These are phyloP conservation scores for Dinomys branickii DNA, from an alignment of 2,113 vertebrate species.

Conservation along the genomic window DNA sequence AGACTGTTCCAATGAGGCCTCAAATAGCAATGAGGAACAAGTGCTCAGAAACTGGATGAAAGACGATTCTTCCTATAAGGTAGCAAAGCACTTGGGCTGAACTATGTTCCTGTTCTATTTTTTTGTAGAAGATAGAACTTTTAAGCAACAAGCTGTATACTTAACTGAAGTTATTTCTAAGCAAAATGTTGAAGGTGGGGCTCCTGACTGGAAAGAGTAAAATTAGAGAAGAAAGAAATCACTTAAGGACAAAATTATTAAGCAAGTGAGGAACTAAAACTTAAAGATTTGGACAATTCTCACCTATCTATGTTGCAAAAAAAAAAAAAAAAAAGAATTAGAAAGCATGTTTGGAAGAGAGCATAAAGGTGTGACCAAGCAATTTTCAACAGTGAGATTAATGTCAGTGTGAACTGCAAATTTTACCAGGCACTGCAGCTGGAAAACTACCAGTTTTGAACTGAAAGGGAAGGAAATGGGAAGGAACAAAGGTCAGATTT, in stretches of 20 bases:
- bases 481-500: not conserved
- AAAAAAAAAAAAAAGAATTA: slow-evolving; percentile 42
- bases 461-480: not conserved
- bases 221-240: not conserved
- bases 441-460: not conserved
- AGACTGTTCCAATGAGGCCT: not conserved
- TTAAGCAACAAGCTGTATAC: not conserved
- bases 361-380: not conserved
- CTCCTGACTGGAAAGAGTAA: not conserved
- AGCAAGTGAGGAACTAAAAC: not conserved
- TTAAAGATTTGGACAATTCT: not conserved
- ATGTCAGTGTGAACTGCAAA: not conserved
- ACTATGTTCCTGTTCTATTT: not conserved
- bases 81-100: not conserved
- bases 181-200: not conserved
- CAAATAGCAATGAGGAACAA: not conserved
- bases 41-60: not conserved
- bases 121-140: not conserved
- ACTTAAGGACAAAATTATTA: not conserved
- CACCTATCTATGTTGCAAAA: not conserved
- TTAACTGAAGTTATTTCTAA: not conserved
- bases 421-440: not conserved
- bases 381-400: not conserved
- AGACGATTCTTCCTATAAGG: not conserved
- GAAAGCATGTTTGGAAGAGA: not conserved